Evolutionary conservation across 1,140 invertebrate genomes (phyloP).

Genomic region (Conopomorpha cramerella): DNA sequence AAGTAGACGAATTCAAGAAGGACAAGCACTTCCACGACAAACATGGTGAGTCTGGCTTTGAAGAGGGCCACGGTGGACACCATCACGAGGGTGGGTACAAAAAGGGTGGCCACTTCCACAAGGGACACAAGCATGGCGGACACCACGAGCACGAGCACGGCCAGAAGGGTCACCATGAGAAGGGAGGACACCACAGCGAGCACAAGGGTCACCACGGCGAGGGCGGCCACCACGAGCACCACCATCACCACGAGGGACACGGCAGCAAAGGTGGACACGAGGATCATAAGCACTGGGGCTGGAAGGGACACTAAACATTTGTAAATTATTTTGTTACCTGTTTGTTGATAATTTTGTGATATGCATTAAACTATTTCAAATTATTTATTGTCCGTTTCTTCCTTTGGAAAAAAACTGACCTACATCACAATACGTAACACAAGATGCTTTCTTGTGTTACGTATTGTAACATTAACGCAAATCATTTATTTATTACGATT

Average conservation of each 20-base stretch:
- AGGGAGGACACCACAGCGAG: conserved; percentile 60
- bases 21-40: conserved; percentile 73
- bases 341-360: conserved; percentile 51
- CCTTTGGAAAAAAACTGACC: no score
- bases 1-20: conserved; percentile 70
- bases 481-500: no score
- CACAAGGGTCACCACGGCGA: conserved; percentile 54
- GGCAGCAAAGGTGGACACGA: conserved; percentile 66
- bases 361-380: conserved; percentile 19
- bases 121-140: conserved; percentile 66
- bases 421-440: no score
- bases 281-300: conserved; percentile 56
- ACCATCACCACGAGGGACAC: conserved; percentile 63
- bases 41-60: conserved; percentile 74
- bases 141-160: conserved; percentile 70
- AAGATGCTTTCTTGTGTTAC: no score
- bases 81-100: conserved; percentile 69
- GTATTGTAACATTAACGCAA: no score
- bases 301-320: conserved; percentile 52
- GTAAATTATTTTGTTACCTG: conserved; percentile 33
- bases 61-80: conserved; percentile 67
- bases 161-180: conserved; percentile 70
- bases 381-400: no score
- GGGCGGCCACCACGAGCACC: conserved; percentile 60
- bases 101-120: conserved; percentile 70